Conservation (phyloP, 2,888 invertebrate genomes). For the Palloptera scutellata region DNA sequence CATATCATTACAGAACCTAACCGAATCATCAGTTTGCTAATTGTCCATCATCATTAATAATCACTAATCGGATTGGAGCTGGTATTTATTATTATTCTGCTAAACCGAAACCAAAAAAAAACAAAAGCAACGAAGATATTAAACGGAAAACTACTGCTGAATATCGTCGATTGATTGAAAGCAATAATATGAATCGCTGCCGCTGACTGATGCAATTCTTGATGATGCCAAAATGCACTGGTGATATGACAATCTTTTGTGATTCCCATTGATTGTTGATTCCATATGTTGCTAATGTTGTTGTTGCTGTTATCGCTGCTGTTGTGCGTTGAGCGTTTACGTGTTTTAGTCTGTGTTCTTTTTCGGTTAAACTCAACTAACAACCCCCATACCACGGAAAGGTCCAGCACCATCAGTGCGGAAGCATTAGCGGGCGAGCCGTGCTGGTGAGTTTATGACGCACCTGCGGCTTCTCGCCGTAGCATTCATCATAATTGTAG, state of each 20-base stretch:
- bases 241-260: too few relatives aligned
- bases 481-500: slow-evolving; percentile 56
- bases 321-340: slow-evolving; percentile 21
- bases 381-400: slow-evolving; percentile 64
- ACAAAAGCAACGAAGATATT: not conserved
- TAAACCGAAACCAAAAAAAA: slow-evolving; percentile 35
- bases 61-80: too few relatives aligned
- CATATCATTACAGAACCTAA: not conserved
- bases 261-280: not conserved
- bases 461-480: slow-evolving; percentile 51
- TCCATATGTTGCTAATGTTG: slow-evolving; percentile 8
- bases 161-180: not conserved
- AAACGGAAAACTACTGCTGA: not conserved
- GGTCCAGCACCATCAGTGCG: slow-evolving; percentile 65
- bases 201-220: too few relatives aligned
- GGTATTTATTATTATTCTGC: slow-evolving; percentile 17
- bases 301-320: slow-evolving; percentile 10
- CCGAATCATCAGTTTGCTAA: too few relatives aligned
- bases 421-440: slow-evolving; percentile 63
- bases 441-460: slow-evolving; percentile 63
- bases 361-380: slow-evolving; percentile 40
- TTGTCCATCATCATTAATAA: too few relatives aligned
- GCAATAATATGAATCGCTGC: too few relatives aligned
- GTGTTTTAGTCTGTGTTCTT: slow-evolving; percentile 20
- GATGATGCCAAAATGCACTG: too few relatives aligned